phyloP scores from a whole-genome alignment of 1,140 invertebrate species.

The Ruditapes philippinarum region DNA sequence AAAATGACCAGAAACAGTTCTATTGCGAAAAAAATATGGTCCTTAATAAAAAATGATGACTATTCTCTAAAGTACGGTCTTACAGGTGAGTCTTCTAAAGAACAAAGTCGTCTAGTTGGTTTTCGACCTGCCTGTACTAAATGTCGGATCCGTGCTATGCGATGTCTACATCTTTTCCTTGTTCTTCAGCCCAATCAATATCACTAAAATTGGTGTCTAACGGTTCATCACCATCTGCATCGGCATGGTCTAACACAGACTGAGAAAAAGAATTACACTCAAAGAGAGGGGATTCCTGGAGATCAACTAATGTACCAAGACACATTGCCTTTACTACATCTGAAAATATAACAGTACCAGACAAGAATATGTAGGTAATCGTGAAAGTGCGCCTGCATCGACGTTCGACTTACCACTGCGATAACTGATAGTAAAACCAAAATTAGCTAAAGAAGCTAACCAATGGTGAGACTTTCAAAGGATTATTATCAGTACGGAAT shows the following conservation, averaged over 20 bases:
- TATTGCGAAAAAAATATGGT: slow-evolving; percentile 51
- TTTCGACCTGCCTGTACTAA: not conserved
- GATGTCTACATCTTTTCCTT: not conserved
- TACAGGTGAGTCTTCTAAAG: not conserved
- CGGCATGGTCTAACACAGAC: not conserved
- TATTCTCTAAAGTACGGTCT: slow-evolving; percentile 37
- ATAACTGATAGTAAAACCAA: not conserved
- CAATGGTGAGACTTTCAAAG: slow-evolving; percentile 35
- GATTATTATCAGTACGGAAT: slow-evolving; percentile 2
- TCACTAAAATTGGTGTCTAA: not conserved
- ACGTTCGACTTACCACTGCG: not conserved
- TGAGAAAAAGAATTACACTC: not conserved
- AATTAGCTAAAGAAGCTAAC: not conserved
- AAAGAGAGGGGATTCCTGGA: not conserved
- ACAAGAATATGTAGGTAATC: not conserved
- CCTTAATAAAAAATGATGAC: not conserved
- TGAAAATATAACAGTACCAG: not conserved
- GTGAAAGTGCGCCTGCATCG: not conserved
- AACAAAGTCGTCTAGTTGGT: not conserved
- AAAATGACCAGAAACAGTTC: not conserved
- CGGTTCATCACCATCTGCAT: not conserved
- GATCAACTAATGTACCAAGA: not conserved
- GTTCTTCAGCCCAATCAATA: not conserved
- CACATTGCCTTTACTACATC: slow-evolving; percentile 3
- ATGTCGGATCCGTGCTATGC: not conserved